Evolutionary conservation across 2,797 vertebrate species (phyloP).

Genomic region (Siniperca undulata): DNA sequence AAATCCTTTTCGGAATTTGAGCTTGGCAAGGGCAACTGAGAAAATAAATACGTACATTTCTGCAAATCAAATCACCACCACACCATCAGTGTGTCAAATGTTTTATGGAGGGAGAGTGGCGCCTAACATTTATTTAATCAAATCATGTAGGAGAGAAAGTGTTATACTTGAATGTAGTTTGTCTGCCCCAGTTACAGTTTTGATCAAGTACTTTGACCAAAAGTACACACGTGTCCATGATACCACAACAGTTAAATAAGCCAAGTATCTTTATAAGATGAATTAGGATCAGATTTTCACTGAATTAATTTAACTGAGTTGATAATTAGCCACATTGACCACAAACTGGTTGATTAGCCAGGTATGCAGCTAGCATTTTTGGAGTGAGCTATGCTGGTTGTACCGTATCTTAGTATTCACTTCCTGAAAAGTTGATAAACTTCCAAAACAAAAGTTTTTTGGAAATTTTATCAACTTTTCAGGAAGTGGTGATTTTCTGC

Average conservation of each 20-base stretch:
- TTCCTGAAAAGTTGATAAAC: slow-evolving; percentile 11
- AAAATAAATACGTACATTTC: slow-evolving; percentile 80
- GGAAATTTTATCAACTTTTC: too few relatives aligned
- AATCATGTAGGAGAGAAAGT: slow-evolving; percentile 45
- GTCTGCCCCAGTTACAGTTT: slow-evolving; percentile 26
- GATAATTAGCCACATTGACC: not conserved
- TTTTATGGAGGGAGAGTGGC: slow-evolving; percentile 72
- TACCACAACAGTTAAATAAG: slow-evolving; percentile 1
- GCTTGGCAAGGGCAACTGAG: slow-evolving; percentile 78
- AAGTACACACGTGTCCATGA: not conserved
- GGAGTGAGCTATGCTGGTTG: not conserved
- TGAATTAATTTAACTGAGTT: not conserved
- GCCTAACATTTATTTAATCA: slow-evolving; percentile 66
- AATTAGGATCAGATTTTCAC: not conserved
- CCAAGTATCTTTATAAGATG: not conserved
- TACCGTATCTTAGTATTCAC: not conserved
- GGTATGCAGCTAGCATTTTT: not conserved
- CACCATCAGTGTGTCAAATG: slow-evolving; percentile 75
- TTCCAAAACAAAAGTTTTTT: slow-evolving; percentile 6
- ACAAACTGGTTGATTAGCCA: not conserved
- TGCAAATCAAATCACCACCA: slow-evolving; percentile 76
- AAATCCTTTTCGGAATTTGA: slow-evolving; percentile 83
- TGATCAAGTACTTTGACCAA: slow-evolving; percentile 18
- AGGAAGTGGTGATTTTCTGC: not conserved
- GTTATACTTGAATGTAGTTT: slow-evolving; percentile 37